A percentile compares a stretch with the other conserved stretches of the same genome.
Evolutionary conservation across 2,797 vertebrate genomes (phyloP).

Genomic region (Yasuhikotakia modesta): DNA sequence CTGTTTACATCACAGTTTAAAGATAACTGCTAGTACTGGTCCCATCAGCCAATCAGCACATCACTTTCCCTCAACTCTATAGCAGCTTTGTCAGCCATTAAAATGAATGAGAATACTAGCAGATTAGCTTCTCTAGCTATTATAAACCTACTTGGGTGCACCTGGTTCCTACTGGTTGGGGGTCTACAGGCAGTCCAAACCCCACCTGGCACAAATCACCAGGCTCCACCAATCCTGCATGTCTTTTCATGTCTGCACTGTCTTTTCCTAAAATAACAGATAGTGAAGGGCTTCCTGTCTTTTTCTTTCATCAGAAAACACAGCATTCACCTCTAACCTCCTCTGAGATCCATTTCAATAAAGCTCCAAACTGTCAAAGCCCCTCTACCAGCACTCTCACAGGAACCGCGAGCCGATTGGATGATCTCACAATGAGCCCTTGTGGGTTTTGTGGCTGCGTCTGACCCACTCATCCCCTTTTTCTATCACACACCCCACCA

Average conservation of each 20-base stretch:
- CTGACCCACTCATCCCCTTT: constrained; percentile 9
- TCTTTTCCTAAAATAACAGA: constrained; percentile 33
- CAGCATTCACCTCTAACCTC: constrained; percentile 41
- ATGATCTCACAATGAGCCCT: constrained; percentile 27
- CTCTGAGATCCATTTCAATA: constrained; percentile 42
- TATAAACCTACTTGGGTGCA: neutral
- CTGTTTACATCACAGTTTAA: too few relatives aligned
- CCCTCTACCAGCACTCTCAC: constrained; percentile 1
- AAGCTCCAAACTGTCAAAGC: constrained; percentile 34
- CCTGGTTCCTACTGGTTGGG: constrained; percentile 17
- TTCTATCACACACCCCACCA: neutral
- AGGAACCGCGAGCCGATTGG: neutral
- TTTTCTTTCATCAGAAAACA: constrained; percentile 38
- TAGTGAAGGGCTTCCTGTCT: constrained; percentile 4
- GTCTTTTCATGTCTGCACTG: constrained; percentile 47
- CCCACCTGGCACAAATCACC: constrained; percentile 27
- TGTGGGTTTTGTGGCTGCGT: neutral
- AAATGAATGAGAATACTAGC: neutral
- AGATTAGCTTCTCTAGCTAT: neutral
- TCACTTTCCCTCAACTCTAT: neutral
- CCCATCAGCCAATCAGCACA: too few relatives aligned
- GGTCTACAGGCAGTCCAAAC: constrained; percentile 40
- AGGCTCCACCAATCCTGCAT: constrained; percentile 29
- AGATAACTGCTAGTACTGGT: too few relatives aligned
- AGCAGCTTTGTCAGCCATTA: neutral